Evolutionary conservation across 37 sponge, comb jelly and placozoan species (phyloP).

Genomic region (Axinella damicornis): DNA sequence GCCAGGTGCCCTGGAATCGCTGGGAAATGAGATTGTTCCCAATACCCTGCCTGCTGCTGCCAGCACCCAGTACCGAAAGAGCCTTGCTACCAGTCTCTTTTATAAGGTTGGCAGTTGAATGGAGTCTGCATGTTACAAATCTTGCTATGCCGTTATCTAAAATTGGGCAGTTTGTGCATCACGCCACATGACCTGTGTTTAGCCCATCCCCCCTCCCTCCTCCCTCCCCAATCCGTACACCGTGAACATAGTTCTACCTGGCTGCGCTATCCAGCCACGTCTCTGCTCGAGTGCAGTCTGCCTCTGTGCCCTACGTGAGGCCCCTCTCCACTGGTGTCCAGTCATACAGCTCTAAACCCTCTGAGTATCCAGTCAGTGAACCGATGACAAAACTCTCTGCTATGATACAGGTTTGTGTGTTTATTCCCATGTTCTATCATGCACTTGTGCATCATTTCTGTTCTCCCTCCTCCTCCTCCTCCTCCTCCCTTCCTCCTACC

Average conservation of each 20-base stretch:
- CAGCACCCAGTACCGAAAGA: slow-evolving; percentile 65
- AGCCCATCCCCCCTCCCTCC: too few relatives aligned
- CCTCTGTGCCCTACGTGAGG: slow-evolving; percentile 57
- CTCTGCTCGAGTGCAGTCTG: slow-evolving; percentile 56
- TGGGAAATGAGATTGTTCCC: slow-evolving; percentile 62
- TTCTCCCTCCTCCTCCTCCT: too few relatives aligned
- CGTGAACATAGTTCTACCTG: slow-evolving; percentile 66
- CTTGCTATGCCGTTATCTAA: too few relatives aligned
- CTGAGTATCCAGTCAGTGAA: slow-evolving; percentile 65
- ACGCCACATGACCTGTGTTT: too few relatives aligned
- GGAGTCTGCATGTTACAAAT: too few relatives aligned
- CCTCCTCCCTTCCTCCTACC: too few relatives aligned
- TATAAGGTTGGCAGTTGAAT: slow-evolving; percentile 64
- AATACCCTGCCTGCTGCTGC: slow-evolving; percentile 50
- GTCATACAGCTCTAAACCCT: slow-evolving; percentile 51
- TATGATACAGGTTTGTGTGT: slow-evolving; percentile 43
- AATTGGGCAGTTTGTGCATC: too few relatives aligned
- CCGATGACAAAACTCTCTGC: slow-evolving; percentile 80
- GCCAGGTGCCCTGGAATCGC: slow-evolving; percentile 47
- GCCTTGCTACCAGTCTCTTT: slow-evolving; percentile 67
- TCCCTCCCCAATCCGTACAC: neutral
- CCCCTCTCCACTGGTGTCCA: slow-evolving; percentile 68
- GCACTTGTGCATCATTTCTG: neutral
- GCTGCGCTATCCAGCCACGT: slow-evolving; percentile 33
- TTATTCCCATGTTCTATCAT: too few relatives aligned